phyloP scores from a whole-genome alignment of 1,140 invertebrate genomes.

The Drosophila jambulina region DNA sequence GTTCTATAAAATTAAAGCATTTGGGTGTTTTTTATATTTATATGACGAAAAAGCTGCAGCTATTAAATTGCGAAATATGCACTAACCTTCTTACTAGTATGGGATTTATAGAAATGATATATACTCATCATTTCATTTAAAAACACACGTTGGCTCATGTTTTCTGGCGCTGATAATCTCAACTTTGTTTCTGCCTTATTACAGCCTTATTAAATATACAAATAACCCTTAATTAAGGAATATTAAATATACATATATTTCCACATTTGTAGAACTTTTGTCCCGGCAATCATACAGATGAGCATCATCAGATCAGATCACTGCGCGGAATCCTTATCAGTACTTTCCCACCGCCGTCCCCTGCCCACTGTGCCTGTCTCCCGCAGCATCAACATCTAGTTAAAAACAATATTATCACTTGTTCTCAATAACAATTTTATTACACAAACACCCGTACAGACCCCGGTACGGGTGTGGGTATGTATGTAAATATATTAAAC shows the following conservation, averaged over 20 bases:
- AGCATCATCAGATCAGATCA: constrained; percentile 4
- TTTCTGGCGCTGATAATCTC: background rate
- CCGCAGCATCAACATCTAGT: constrained; percentile 81
- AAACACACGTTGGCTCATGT: background rate
- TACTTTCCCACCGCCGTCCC: background rate
- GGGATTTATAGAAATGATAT: background rate
- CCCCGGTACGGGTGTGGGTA: constrained; percentile 12
- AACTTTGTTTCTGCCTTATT: background rate
- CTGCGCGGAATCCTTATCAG: constrained; percentile 12
- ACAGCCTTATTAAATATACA: background rate
- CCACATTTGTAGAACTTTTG: background rate
- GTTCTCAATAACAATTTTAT: constrained; percentile 84
- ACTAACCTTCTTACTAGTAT: background rate
- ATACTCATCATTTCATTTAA: background rate
- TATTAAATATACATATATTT: background rate
- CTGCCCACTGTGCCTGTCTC: constrained; percentile 40
- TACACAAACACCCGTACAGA: constrained; percentile 46
- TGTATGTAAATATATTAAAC: constrained; percentile 42
- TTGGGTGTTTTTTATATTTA: background rate
- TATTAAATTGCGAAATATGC: background rate
- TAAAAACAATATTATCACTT: constrained; percentile 85
- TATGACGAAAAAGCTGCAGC: background rate
- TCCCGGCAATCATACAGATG: background rate
- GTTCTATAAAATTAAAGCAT: background rate
- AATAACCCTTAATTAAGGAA: constrained; percentile 9